Conservation (phyloP, 2,888 invertebrate species). For the Rotaria macrura region DNA sequence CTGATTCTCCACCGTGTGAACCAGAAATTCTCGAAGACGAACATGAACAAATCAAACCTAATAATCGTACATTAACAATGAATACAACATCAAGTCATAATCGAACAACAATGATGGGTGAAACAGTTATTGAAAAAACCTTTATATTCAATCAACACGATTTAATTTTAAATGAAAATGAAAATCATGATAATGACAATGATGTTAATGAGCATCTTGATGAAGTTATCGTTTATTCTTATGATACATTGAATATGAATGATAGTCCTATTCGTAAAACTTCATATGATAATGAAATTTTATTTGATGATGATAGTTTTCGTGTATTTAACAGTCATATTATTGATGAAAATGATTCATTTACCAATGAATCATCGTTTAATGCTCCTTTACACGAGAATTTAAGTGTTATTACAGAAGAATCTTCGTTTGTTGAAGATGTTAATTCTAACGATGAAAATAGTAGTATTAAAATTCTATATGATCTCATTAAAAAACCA, state of each 20-base stretch:
- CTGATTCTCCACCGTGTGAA: background rate
- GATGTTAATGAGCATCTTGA: background rate
- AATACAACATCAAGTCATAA: background rate
- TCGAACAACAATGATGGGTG: background rate
- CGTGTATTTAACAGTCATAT: background rate
- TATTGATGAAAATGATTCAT: background rate
- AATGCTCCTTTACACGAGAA: background rate
- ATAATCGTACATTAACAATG: background rate
- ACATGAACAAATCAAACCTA: background rate
- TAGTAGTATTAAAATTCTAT: background rate
- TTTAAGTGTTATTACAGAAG: slow-evolving; percentile 13
- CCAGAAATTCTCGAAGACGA: background rate
- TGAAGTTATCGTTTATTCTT: background rate
- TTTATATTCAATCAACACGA: background rate
- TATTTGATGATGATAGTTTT: background rate
- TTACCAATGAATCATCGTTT: background rate
- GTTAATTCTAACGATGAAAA: background rate
- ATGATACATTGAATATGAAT: background rate
- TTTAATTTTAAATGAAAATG: background rate
- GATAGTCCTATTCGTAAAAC: background rate
- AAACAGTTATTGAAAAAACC: slow-evolving; percentile 13
- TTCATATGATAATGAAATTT: background rate
- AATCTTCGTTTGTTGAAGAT: background rate
- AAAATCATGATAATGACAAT: background rate
- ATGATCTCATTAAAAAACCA: slow-evolving; percentile 5